Conservation (phyloP, 2,797 vertebrate species). For the Scyliorhinus canicula region DNA sequence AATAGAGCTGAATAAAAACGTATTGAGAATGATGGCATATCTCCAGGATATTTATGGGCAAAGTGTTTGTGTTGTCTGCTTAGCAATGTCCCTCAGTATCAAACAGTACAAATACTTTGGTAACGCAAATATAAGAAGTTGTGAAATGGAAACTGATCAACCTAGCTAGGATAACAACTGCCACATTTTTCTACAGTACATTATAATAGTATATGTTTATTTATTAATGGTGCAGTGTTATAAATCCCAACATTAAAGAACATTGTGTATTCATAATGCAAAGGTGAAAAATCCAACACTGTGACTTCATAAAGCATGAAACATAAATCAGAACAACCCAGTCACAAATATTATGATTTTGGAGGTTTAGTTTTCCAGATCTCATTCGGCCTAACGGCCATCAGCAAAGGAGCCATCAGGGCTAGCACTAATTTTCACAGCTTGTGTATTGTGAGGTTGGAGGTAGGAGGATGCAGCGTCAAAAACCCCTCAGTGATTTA, state of each 20-base stretch:
- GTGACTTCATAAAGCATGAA: neutral
- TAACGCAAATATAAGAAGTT: neutral
- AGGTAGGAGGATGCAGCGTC: too few relatives aligned
- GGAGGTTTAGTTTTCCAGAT: neutral
- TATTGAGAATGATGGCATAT: neutral
- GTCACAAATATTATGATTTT: neutral
- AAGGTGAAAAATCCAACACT: neutral
- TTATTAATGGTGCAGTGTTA: neutral
- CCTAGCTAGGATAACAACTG: neutral
- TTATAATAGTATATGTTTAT: neutral
- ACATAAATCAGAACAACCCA: neutral
- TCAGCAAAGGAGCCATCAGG: neutral
- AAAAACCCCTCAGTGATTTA: neutral
- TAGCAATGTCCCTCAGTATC: neutral
- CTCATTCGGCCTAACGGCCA: neutral
- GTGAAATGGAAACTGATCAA: slow-evolving; percentile 1
- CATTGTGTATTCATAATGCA: neutral
- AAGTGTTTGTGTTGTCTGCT: neutral
- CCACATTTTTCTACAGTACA: neutral
- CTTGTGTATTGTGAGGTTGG: neutral
- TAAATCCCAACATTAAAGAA: neutral
- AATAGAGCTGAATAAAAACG: neutral
- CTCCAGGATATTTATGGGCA: neutral
- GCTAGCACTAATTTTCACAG: neutral
- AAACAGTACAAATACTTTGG: neutral